Percentiles rank a stretch among this genome's conserved stretches.
These are phyloP conservation scores for Podarcis siculus DNA, from an alignment of 2,797 vertebrate species.

Conservation along the genomic window DNA sequence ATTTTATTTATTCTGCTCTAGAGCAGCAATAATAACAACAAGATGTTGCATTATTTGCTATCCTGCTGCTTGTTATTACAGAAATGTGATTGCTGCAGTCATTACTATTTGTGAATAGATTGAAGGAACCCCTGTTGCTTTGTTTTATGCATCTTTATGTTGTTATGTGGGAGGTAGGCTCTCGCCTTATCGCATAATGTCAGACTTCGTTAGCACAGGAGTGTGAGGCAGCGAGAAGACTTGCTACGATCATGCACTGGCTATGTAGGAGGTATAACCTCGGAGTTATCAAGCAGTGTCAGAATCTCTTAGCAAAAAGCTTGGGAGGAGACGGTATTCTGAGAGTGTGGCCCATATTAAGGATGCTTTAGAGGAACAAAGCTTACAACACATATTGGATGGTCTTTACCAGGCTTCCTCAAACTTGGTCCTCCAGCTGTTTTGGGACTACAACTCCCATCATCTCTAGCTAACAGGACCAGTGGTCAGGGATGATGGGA, in stretches of 20 bases:
- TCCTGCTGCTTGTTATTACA: constrained; percentile 40
- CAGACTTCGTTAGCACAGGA: constrained; percentile 23
- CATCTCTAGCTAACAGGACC: too few relatives aligned
- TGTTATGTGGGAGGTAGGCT: not conserved
- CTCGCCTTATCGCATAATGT: constrained; percentile 35
- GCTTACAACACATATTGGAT: too few relatives aligned
- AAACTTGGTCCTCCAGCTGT: too few relatives aligned
- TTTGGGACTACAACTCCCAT: too few relatives aligned
- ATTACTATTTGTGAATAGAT: constrained; percentile 18
- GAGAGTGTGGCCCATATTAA: not conserved
- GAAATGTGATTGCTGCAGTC: constrained; percentile 36
- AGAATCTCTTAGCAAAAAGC: constrained; percentile 8
- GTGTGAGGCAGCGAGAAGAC: not conserved
- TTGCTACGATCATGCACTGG: constrained; percentile 10
- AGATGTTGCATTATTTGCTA: constrained; percentile 31
- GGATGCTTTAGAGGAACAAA: not conserved
- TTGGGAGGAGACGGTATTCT: not conserved
- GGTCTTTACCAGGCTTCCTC: too few relatives aligned
- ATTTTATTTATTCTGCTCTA: constrained; percentile 44
- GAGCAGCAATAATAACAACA: constrained; percentile 42
- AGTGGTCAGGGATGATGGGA: too few relatives aligned
- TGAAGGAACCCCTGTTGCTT: constrained; percentile 21
- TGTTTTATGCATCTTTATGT: constrained; percentile 36
- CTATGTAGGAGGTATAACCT: not conserved
- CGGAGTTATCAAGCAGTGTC: constrained; percentile 27